phyloP scores from a whole-genome alignment of 2,888 invertebrate species.

The Cephus spinipes region DNA sequence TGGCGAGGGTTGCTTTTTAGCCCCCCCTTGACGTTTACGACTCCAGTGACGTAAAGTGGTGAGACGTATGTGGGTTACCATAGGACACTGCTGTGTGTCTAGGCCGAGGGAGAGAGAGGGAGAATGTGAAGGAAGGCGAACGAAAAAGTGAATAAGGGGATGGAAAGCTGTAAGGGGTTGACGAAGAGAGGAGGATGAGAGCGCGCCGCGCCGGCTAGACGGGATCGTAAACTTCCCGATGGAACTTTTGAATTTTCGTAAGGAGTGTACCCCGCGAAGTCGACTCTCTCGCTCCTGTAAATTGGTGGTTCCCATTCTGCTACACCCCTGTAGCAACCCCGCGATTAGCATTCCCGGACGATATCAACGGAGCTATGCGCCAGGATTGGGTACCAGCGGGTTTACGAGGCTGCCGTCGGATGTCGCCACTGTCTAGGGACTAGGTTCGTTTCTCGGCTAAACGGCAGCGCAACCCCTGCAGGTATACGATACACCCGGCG shows the following conservation, averaged over 20 bases:
- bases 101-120: slow-evolving; percentile 9
- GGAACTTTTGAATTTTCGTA: slow-evolving; percentile 61
- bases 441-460: neutral
- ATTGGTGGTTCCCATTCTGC: slow-evolving; percentile 46
- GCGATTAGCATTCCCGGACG: neutral
- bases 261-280: slow-evolving; percentile 28
- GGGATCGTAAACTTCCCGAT: slow-evolving; percentile 60
- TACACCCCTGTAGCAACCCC: neutral
- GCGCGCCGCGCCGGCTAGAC: slow-evolving; percentile 62
- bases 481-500: neutral
- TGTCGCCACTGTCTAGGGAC: neutral
- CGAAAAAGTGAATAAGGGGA: slow-evolving; percentile 9
- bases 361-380: neutral
- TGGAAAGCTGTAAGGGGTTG: neutral
- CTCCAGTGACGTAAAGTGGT: neutral
- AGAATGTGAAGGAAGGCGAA: slow-evolving; percentile 6
- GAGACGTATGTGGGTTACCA: neutral
- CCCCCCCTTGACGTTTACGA: neutral
- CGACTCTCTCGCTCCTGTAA: slow-evolving; percentile 44
- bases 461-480: neutral
- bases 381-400: neutral
- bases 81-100: neutral
- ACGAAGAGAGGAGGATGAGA: slow-evolving; percentile 31
- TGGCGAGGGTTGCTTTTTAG: neutral
- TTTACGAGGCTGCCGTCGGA: neutral